A percentile compares a stretch with the other conserved stretches of the same genome.
phyloP scores from a whole-genome alignment of 2,888 invertebrate genomes.

The Dione juno region DNA sequence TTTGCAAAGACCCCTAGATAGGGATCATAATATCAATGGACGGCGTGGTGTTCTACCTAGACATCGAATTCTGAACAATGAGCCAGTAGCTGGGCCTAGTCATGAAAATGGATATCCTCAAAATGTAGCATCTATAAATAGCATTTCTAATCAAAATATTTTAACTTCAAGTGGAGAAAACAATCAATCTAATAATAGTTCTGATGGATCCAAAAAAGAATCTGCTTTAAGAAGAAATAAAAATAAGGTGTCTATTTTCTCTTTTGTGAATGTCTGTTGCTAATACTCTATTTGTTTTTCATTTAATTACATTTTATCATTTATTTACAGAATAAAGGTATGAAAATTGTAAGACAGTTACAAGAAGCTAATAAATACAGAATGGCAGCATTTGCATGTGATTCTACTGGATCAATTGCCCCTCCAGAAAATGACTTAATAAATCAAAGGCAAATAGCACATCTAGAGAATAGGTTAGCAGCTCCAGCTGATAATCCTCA shows the following conservation, averaged over 20 bases:
- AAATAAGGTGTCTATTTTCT: constrained; percentile 60
- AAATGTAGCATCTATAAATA: constrained; percentile 51
- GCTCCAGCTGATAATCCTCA: constrained; percentile 65
- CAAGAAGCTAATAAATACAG: constrained; percentile 80
- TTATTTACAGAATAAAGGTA: constrained; percentile 71
- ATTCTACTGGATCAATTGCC: constrained; percentile 61
- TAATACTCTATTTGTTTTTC: background rate
- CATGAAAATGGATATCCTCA: constrained; percentile 57
- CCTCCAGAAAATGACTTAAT: constrained; percentile 76
- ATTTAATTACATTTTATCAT: constrained; percentile 15
- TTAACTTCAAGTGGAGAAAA: constrained; percentile 59
- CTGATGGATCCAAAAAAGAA: constrained; percentile 67
- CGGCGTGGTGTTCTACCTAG: constrained; percentile 84
- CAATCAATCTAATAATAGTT: constrained; percentile 54
- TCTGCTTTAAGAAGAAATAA: constrained; percentile 68
- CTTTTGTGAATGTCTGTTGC: constrained; percentile 8
- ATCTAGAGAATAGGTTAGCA: constrained; percentile 71
- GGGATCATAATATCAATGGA: constrained; percentile 90
- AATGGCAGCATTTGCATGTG: constrained; percentile 82
- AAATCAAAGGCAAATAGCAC: constrained; percentile 77
- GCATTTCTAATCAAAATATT: constrained; percentile 54
- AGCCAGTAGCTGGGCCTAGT: constrained; percentile 78
- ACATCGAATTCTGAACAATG: constrained; percentile 60
- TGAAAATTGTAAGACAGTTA: constrained; percentile 77
- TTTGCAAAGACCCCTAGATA: constrained; percentile 81